Evolutionary conservation across 2,797 vertebrate genomes (phyloP), one percentile per base, ranked within the genome.

Genomic region (Lepilemur septentrionalis): DNA sequence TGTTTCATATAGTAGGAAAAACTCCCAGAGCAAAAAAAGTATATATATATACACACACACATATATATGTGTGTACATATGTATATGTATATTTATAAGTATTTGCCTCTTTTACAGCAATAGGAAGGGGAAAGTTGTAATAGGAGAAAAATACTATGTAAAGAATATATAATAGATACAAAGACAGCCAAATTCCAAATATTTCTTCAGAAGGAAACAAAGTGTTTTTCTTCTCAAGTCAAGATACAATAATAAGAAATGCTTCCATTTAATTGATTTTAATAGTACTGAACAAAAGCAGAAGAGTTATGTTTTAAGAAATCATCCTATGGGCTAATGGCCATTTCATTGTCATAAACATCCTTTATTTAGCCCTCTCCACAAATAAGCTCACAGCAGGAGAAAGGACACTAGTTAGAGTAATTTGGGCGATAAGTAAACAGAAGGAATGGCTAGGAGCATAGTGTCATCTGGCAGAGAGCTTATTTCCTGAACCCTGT

Each of bases 401-500:
- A 81, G 23, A 97, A 97, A 96, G 97, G 97, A 96, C 97, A 96
- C 93, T 88, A 93, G 96, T 97, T 97, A 96, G 95, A 97, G 94
- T 73, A 95, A 96, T 96, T 96, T 95, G 94, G 94, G 86, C 12
- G 67, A 90, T 93, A 80, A 93, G 87, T 82, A 96, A 97, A 92
- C 97, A 97, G 95, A 98, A 97, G 97, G 97, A 96, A 97, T 94
- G 95, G 96, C 96, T 97, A 57, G 95, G 93, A 98, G 97, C 96
- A 76, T n/a, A 65, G 92, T 94, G 97, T 97, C 98, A 98, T 96
- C 96, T 97, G 96, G 97, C 97, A 96, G 92, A 93, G 89, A 95
- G 93, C 97, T 98, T 96, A 98, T 98, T 98, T 98, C 98, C 97
- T 97, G 97, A 94, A 76, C 76, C 97, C 97, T 83, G 98, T 94